Percentiles rank a stretch among this genome's conserved stretches.
phyloP scores from a whole-genome alignment of 2,888 invertebrate species.

The Torymus texanus region DNA sequence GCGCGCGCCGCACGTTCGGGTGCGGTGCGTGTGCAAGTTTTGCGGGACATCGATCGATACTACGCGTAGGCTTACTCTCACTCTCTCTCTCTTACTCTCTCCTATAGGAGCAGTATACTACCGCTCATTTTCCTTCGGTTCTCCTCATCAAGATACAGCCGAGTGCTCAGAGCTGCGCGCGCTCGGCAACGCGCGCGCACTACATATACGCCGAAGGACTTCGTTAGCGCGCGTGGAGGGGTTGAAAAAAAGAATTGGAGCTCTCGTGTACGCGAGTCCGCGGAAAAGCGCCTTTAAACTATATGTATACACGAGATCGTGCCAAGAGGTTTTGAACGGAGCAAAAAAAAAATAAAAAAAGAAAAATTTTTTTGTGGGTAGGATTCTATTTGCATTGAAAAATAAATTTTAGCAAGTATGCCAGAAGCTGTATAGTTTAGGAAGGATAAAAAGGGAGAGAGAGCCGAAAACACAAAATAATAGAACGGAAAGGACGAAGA shows the following conservation, averaged over 20 bases:
- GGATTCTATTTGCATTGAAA: too few relatives aligned
- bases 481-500: constrained; percentile 11
- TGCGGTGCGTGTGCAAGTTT: constrained; percentile 63
- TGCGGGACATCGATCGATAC: constrained; percentile 70
- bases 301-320: background rate
- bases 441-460: background rate
- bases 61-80: constrained; percentile 51
- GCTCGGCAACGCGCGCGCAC: constrained; percentile 36
- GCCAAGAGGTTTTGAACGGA: background rate
- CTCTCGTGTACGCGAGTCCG: too few relatives aligned
- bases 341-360: background rate
- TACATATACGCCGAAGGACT: constrained; percentile 28
- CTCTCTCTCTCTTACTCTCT: constrained; percentile 15
- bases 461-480: constrained; percentile 13
- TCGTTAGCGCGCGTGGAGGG: constrained; percentile 25
- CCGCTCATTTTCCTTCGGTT: constrained; percentile 49
- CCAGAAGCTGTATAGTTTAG: background rate
- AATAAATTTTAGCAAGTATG: too few relatives aligned
- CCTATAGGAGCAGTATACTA: constrained; percentile 6
- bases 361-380: too few relatives aligned
- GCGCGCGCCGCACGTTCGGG: constrained; percentile 28
- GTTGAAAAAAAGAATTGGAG: constrained; percentile 30
- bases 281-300: background rate
- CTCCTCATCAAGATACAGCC: constrained; percentile 52
- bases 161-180: background rate